A percentile compares a stretch with the other conserved stretches of the same genome.
Evolutionary conservation across 1,140 invertebrate genomes (phyloP).

Genomic region (Zeugodacus cucurbitae): DNA sequence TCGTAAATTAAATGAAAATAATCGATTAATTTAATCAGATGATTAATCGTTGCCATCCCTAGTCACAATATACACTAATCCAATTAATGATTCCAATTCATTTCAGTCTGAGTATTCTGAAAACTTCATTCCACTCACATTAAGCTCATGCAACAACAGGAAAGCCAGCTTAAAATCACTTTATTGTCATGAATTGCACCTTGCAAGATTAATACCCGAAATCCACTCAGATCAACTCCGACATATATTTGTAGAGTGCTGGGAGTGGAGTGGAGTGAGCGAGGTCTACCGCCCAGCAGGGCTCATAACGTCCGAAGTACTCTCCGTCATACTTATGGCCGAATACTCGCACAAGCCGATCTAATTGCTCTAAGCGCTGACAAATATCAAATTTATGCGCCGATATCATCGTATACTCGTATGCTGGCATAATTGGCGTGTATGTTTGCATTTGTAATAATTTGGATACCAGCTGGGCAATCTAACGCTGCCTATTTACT

Average conservation of each 20-base stretch:
- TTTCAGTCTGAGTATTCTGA: not conserved
- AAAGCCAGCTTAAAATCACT: not conserved
- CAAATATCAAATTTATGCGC: slow-evolving; percentile 22
- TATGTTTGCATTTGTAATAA: not conserved
- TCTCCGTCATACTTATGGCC: not conserved
- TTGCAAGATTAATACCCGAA: not conserved
- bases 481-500: not conserved
- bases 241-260: no score
- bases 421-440: not conserved
- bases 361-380: slow-evolving; percentile 27
- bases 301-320: not conserved
- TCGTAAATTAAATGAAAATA: no score
- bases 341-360: not conserved
- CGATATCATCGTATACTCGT: not conserved
- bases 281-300: not conserved
- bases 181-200: not conserved
- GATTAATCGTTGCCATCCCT: no score
- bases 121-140: no score
- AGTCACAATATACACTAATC: no score
- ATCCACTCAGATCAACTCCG: not conserved
- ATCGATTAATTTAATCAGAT: no score
- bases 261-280: not conserved
- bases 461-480: not conserved
- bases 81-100: no score
- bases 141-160: no score